phyloP scores from a whole-genome alignment of 23 tunicate species.

The Styela clava region DNA sequence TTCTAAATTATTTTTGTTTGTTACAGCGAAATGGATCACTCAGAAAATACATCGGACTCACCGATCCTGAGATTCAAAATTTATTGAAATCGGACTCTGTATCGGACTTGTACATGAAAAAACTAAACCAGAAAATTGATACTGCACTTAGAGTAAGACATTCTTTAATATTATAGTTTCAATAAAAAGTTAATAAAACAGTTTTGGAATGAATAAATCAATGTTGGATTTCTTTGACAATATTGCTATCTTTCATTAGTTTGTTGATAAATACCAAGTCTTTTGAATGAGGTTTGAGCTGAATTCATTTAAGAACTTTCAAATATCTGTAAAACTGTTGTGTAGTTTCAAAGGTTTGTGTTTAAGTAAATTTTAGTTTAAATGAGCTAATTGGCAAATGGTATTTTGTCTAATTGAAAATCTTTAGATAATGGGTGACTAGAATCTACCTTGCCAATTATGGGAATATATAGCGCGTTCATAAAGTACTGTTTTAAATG shows the following conservation, averaged over 20 bases:
- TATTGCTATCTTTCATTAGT: not conserved
- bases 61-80: constrained; percentile 49
- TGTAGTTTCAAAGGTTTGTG: too few relatives aligned
- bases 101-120: constrained; percentile 43
- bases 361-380: too few relatives aligned
- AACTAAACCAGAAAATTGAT: constrained; percentile 42
- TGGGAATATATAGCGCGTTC: too few relatives aligned
- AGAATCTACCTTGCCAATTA: too few relatives aligned
- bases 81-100: constrained; percentile 33
- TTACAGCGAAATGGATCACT: constrained; percentile 33
- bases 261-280: not conserved
- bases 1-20: too few relatives aligned
- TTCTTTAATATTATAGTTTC: not conserved
- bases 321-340: not conserved
- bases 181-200: not conserved
- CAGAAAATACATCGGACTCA: constrained; percentile 41
- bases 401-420: too few relatives aligned
- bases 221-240: not conserved
- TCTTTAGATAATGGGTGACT: too few relatives aligned
- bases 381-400: too few relatives aligned
- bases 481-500: too few relatives aligned
- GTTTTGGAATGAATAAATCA: too few relatives aligned
- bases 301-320: not conserved
- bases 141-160: constrained; percentile 37
- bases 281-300: not conserved